Evolutionary conservation across 2,113 vertebrate genomes (phyloP), one percentile per base, ranked within the genome.

Genomic region (Aythya baeri): DNA sequence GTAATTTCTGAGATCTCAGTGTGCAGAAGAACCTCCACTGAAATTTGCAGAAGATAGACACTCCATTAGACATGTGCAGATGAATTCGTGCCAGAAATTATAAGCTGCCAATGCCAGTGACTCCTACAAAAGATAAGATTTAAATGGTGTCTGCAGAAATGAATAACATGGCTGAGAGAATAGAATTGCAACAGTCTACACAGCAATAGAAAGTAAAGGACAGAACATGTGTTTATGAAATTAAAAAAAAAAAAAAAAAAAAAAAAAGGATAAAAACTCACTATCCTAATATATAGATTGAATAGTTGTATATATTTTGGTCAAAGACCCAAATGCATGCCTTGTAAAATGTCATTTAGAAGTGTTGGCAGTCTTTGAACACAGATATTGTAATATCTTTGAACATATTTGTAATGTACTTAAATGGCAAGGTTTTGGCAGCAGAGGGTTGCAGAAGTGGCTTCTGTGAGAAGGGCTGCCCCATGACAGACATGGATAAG

Each of bases 51-150:
- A 88, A 85, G 67, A 68, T 0, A 0, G 93, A 38, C 7, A 58
- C n/a, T 84, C 61, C 36, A 20, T 93, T 87, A 86, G 76, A 70
- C 7, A 21, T 13, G 14, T 62, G 61, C 34, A 65, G 88, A 92
- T 0, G 27, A 84, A 86, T 89, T 86, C 12, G 67, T 80, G 71
- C 9, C 36, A 89, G 63, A 84, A 97, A 77, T 78, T 11, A 89
- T 91, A 92, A 86, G 71, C 71, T 93, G 20, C 26, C 31, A 54
- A 44, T 79, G 41, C 11, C 62, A 70, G 31, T 59, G 66, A 89
- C 75, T 43, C 92, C 57, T 85, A 41, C 32, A 87, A 92, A 87
- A 93, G 31, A 81, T 70, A 84, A 88, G 79, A 82, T 10, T 91
- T 58, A 96, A 94, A 75, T 63, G 9, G 65, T 93, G n/a, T 41